Base-by-base conservation (phyloP, 2,888 invertebrate genomes). In the Platycnemis pennipes region DNA sequence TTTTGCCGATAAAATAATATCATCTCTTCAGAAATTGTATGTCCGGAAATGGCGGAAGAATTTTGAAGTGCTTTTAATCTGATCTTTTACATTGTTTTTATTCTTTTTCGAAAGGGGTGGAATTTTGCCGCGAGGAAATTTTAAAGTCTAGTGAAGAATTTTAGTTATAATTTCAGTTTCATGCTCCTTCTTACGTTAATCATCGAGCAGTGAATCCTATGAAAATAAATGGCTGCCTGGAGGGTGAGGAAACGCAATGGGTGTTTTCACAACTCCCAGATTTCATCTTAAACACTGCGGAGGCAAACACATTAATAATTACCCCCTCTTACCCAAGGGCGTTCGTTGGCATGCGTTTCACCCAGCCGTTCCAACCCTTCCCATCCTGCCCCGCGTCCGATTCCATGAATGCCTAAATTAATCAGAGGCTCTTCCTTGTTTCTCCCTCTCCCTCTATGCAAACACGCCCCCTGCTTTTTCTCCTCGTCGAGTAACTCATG, bases 371-470 rank as follows among this genome's bases (percentile, higher is more conserved):
- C 37, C 37, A 2, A 37, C 77, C 77, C 31, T 8, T 11, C 37
- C 77, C 11, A 7, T 31, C 69, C 69, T 49, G 19, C 69, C n/a
- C 69, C 69, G 7, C 69, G 13, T 26, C 77, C 77, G 16, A 77
- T 77, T 77, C 77, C 77, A 77, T 77, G 77, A 77, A 77, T 77
- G 37, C 77, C 77, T 77, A 77, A 77, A 77, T 77, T 77, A 77
- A 77, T 77, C 77, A 77, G 77, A 2, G 37, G 31, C 77, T 77
- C 37, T 19, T 49, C 49, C 11, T 49, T 49, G 31, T 37, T 77
- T 16, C 63, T 26, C 63, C 2, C 8, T 63, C 37, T 11, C 77
- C 37, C 77, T 49, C 49, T 16, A 11, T 49, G 13, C 49, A 3
- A 26, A 26, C 77, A 63, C 26, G n/a, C 37, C 13, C 13, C 77